Conservation (phyloP, 2,888 invertebrate genomes). For the Eupithecia pulchellata region DNA sequence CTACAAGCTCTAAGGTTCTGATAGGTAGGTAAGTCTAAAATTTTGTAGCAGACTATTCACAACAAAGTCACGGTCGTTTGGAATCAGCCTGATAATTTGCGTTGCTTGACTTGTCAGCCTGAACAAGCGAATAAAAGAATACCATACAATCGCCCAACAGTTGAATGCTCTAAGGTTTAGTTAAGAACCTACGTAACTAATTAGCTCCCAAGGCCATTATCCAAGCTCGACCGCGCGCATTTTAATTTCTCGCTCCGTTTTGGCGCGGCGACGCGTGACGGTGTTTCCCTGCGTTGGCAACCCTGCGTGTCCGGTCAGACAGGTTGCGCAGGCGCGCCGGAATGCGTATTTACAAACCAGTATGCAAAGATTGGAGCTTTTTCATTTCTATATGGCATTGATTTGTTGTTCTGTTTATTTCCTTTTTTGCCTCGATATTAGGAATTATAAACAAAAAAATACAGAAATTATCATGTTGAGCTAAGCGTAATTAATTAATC, state of each 20-base stretch:
- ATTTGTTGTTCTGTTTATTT: background rate
- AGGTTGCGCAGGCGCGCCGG: conserved; percentile 58
- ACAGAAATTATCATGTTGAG: background rate
- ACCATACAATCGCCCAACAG: too few relatives aligned
- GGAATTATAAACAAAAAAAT: background rate
- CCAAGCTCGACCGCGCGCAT: conserved; percentile 31
- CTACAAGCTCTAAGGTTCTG: too few relatives aligned
- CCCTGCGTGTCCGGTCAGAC: conserved; percentile 75
- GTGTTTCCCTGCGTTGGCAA: conserved; percentile 61
- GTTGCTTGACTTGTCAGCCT: too few relatives aligned
- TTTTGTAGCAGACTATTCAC: too few relatives aligned
- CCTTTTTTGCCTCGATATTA: background rate
- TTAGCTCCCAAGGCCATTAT: conserved; percentile 14
- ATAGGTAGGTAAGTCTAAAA: too few relatives aligned
- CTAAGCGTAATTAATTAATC: too few relatives aligned
- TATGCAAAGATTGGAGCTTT: conserved; percentile 4
- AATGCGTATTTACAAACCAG: conserved; percentile 21
- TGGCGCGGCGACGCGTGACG: conserved; percentile 54
- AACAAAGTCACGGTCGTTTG: too few relatives aligned
- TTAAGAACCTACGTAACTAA: background rate
- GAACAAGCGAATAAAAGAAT: too few relatives aligned
- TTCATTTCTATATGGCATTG: background rate
- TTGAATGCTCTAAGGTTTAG: background rate
- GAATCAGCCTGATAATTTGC: too few relatives aligned
- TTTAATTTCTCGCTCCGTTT: conserved; percentile 40